These are phyloP conservation scores for Lottia scabra DNA, from an alignment of 2,888 invertebrate species.

Conservation along the genomic window DNA sequence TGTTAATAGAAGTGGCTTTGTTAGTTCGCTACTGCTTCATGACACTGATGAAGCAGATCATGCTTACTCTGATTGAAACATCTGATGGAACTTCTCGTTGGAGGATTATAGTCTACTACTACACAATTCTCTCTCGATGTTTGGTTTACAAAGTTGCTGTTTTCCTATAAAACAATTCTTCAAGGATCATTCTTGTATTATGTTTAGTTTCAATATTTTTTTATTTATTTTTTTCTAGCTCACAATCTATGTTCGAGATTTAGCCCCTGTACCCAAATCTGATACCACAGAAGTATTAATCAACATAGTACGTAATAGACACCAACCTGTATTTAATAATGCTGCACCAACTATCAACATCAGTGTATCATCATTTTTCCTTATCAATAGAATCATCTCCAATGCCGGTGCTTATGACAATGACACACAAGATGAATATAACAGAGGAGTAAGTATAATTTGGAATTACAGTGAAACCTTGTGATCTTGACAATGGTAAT, in stretches of 20 bases:
- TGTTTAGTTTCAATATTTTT: neutral
- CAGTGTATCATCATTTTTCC: conserved; percentile 22
- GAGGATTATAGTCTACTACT: no score
- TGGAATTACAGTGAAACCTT: no score
- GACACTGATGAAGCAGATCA: no score
- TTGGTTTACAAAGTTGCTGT: no score
- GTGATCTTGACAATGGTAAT: no score
- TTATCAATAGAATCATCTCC: conserved; percentile 15
- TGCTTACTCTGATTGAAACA: no score
- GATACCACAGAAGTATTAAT: conserved; percentile 31
- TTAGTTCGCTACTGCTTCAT: no score
- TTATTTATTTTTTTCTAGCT: conserved; percentile 26
- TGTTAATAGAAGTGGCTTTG: no score
- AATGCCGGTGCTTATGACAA: conserved; percentile 33
- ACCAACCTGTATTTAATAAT: conserved; percentile 29
- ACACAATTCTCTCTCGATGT: no score
- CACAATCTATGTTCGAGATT: conserved; percentile 36
- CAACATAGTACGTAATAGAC: conserved; percentile 36
- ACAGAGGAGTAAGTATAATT: conserved; percentile 23
- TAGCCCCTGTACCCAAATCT: conserved; percentile 33
- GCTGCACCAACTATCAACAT: conserved; percentile 9
- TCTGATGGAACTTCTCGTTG: no score
- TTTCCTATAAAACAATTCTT: no score
- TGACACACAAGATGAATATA: conserved; percentile 28
- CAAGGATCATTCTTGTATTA: neutral